Conservation (phyloP, 2,113 vertebrate genomes). For the Myiozetetes cayanensis region DNA sequence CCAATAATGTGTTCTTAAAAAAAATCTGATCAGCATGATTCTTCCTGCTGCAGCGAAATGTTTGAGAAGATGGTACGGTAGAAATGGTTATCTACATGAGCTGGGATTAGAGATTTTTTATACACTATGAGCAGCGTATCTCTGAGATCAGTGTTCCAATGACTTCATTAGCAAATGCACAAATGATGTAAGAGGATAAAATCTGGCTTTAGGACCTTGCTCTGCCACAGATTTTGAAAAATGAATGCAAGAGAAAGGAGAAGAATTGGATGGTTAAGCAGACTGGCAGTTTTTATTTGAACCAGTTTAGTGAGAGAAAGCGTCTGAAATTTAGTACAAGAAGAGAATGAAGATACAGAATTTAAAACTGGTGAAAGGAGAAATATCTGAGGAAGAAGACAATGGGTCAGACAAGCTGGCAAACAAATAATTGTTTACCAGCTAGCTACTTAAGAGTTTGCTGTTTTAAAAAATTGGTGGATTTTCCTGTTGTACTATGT, state of each 20-base stretch:
- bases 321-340: background rate
- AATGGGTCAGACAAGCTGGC: background rate
- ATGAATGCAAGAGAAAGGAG: background rate
- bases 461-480: background rate
- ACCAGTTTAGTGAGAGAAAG: background rate
- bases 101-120: background rate
- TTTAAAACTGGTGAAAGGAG: background rate
- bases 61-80: background rate
- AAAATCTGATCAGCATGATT: background rate
- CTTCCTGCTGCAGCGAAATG: background rate
- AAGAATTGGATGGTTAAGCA: background rate
- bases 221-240: background rate
- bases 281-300: background rate
- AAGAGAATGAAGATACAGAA: background rate
- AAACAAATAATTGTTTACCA: background rate
- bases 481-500: background rate
- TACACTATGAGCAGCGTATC: fast-evolving
- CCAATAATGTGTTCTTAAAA: background rate
- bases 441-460: background rate
- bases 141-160: background rate
- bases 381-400: background rate
- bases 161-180: background rate
- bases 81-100: background rate
- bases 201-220: background rate
- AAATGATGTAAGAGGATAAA: background rate